Percentiles rank a stretch among this genome's conserved stretches.
phyloP scores from a whole-genome alignment of 2,113 vertebrate genomes.

The Pleuronectes platessa region DNA sequence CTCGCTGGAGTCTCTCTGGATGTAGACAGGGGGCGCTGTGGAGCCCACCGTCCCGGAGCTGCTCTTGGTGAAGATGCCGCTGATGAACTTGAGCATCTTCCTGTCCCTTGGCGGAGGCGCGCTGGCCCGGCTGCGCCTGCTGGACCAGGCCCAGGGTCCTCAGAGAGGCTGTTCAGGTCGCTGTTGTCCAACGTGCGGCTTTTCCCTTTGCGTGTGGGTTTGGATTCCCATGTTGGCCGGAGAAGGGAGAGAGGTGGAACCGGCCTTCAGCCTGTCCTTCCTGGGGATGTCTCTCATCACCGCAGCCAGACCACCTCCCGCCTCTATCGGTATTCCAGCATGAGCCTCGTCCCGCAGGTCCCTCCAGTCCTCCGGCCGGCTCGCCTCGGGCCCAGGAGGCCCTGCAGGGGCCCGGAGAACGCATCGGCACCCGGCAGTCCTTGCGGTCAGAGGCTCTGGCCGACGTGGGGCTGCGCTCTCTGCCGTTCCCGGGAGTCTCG shows the following conservation, averaged over 20 bases:
- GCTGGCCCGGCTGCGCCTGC: constrained; percentile 73
- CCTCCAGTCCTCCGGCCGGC: constrained; percentile 65
- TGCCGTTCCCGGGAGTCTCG: constrained; percentile 76
- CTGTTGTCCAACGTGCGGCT: constrained; percentile 96
- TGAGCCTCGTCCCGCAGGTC: constrained; percentile 56
- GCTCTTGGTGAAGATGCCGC: constrained; percentile 96
- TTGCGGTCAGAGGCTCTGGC: constrained; percentile 84
- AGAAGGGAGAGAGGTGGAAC: constrained; percentile 76
- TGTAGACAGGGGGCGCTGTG: constrained; percentile 77
- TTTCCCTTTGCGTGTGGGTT: constrained; percentile 89
- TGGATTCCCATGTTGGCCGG: constrained; percentile 67
- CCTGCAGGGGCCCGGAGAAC: constrained; percentile 80
- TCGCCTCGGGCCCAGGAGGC: constrained; percentile 91
- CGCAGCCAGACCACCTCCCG: constrained; percentile 43
- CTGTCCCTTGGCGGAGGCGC: constrained; percentile 90
- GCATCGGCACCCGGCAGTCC: constrained; percentile 69
- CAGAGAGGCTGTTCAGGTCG: constrained; percentile 88
- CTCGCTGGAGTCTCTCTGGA: constrained; percentile 85
- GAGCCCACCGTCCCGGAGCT: constrained; percentile 79
- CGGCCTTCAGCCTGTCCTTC: constrained; percentile 80
- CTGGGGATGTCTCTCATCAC: constrained; percentile 83
- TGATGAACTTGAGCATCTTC: constrained; percentile 98
- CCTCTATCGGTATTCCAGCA: constrained; percentile 54
- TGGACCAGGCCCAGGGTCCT: constrained; percentile 81
- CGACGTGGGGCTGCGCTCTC: constrained; percentile 79